These are phyloP conservation scores for Fabriciana adippe DNA, from an alignment of 2,888 invertebrate species.

Conservation along the genomic window DNA sequence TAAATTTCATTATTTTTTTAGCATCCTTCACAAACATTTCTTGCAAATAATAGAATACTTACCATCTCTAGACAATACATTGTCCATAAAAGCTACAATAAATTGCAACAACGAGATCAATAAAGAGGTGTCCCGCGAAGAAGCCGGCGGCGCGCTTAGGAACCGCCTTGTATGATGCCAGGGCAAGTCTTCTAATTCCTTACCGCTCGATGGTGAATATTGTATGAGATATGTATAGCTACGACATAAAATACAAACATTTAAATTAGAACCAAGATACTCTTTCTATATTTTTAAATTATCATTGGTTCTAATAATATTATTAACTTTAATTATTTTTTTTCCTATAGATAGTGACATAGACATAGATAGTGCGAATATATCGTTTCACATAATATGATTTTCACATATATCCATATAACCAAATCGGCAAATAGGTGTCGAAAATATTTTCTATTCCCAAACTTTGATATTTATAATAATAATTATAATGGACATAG, in stretches of 20 bases:
- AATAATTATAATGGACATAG: constrained; percentile 15
- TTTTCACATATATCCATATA: too few species aligned
- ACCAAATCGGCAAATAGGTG: too few species aligned
- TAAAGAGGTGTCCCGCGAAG: constrained; percentile 83
- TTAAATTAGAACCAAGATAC: too few species aligned
- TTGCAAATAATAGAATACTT: background rate
- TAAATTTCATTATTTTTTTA: background rate
- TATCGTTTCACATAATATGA: too few species aligned
- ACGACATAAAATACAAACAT: constrained; percentile 29
- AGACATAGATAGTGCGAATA: too few species aligned
- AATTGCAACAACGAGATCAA: constrained; percentile 75
- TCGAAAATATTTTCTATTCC: too few species aligned
- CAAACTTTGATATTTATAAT: constrained; percentile 3
- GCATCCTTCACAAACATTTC: background rate
- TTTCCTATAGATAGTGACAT: too few species aligned
- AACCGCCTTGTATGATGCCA: constrained; percentile 85
- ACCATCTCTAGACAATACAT: constrained; percentile 60
- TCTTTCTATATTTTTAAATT: too few species aligned
- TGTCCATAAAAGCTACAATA: constrained; percentile 63
- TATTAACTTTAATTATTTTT: too few species aligned
- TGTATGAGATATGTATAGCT: constrained; percentile 74
- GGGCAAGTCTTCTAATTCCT: constrained; percentile 72
- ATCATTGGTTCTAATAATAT: too few species aligned
- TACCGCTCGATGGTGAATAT: constrained; percentile 51
- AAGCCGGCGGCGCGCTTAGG: constrained; percentile 84